A percentile compares a stretch with the other conserved stretches of the same genome.
Conservation (phyloP, 2,113 vertebrate species). For the Nasalis larvatus region DNA sequence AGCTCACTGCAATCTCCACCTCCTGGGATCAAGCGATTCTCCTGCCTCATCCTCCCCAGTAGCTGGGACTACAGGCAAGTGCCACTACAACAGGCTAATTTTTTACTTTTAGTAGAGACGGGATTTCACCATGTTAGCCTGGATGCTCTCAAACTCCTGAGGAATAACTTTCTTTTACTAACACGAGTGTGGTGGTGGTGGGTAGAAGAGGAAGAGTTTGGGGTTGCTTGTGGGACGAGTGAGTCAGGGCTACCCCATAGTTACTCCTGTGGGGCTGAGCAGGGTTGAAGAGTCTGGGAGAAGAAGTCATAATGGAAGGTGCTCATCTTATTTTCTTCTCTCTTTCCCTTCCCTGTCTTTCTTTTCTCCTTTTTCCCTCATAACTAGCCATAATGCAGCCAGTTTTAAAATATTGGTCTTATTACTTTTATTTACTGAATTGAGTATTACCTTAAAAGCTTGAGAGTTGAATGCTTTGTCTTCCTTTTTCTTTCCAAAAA, state of each 20-base stretch:
- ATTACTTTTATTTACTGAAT: slow-evolving; percentile 26
- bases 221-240: neutral
- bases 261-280: neutral
- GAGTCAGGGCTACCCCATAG: neutral
- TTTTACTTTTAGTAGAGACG: too few relatives aligned
- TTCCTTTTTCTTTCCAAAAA: slow-evolving; percentile 13
- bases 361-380: neutral
- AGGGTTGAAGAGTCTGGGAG: neutral
- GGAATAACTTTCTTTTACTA: neutral
- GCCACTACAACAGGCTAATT: too few relatives aligned
- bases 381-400: neutral
- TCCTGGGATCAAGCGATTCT: too few relatives aligned
- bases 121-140: too few relatives aligned
- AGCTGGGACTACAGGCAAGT: too few relatives aligned
- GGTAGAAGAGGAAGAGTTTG: neutral
- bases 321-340: neutral
- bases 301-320: neutral
- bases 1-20: too few relatives aligned
- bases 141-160: too few relatives aligned
- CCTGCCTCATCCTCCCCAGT: too few relatives aligned
- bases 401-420: slow-evolving; percentile 13
- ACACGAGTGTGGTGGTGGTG: too few relatives aligned
- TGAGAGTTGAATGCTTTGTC: neutral
- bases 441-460: slow-evolving; percentile 53
- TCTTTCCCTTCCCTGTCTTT: neutral